A percentile compares a stretch with the other conserved stretches of the same genome.
Conservation (phyloP, 2,797 vertebrate species). For the Acridotheres tristis region DNA sequence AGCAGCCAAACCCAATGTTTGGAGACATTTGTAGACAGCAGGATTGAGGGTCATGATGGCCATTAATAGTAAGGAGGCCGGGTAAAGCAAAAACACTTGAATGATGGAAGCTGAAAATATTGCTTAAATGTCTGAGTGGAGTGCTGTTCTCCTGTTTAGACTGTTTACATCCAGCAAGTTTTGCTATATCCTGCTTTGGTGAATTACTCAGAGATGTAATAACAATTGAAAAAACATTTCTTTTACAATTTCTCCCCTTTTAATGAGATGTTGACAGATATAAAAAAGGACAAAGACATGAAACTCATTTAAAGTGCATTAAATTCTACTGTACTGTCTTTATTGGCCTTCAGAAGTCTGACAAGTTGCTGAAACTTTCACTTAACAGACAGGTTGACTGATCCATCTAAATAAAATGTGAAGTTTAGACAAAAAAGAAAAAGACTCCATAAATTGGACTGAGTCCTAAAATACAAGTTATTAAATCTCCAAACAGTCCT, state of each 20-base stretch:
- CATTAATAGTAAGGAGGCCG: background rate
- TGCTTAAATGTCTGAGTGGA: background rate
- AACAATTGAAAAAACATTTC: background rate
- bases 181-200: background rate
- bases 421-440: background rate
- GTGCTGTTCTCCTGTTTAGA: background rate
- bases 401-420: background rate
- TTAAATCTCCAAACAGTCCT: background rate
- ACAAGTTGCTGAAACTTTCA: background rate
- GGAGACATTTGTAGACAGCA: background rate
- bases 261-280: background rate
- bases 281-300: background rate
- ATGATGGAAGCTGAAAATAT: background rate
- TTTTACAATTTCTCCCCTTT: background rate
- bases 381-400: background rate
- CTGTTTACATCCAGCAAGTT: background rate
- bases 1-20: background rate
- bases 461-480: background rate
- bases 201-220: slow-evolving; percentile 1
- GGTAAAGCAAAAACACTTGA: background rate
- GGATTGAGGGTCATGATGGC: background rate
- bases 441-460: background rate
- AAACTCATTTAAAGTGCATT: background rate
- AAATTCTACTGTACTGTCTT: background rate
- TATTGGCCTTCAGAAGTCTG: background rate